Percentiles rank a stretch among this genome's conserved stretches.
phyloP scores from a whole-genome alignment of 1,140 invertebrate species.

The Aphaenogaster ashmeadi region DNA sequence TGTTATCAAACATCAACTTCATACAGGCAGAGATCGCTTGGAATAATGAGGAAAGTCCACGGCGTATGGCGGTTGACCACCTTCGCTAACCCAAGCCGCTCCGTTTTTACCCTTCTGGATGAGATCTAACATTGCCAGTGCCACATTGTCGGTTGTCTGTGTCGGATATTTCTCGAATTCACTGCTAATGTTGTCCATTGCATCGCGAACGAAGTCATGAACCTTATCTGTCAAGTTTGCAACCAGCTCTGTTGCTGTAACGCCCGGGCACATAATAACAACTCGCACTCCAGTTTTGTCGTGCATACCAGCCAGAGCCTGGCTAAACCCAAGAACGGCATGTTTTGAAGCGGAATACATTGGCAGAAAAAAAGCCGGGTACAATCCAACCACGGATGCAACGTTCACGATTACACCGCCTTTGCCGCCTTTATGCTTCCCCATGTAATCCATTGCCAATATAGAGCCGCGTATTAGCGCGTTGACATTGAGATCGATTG shows the following conservation, averaged over 20 bases:
- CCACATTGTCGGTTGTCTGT: slow-evolving; percentile 75
- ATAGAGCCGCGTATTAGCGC: no score
- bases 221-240: background rate
- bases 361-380: no score
- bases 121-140: slow-evolving; percentile 81
- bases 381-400: no score
- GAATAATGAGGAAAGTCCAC: slow-evolving; percentile 69
- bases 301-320: no score
- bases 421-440: no score
- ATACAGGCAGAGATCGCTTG: background rate
- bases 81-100: slow-evolving; percentile 84
- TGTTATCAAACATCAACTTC: background rate
- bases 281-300: slow-evolving; percentile 67
- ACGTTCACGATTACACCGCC: no score
- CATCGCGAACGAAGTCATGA: background rate
- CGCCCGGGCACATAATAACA: slow-evolving; percentile 86
- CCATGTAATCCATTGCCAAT: no score
- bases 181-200: no score
- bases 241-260: slow-evolving; percentile 73
- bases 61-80: slow-evolving; percentile 81
- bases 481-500: no score
- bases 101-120: slow-evolving; percentile 85
- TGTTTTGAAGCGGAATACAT: no score
- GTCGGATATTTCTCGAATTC: background rate
- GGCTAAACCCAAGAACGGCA: no score